Evolutionary conservation across 2,888 invertebrate genomes (phyloP).

Genomic region (Perdita meconis): DNA sequence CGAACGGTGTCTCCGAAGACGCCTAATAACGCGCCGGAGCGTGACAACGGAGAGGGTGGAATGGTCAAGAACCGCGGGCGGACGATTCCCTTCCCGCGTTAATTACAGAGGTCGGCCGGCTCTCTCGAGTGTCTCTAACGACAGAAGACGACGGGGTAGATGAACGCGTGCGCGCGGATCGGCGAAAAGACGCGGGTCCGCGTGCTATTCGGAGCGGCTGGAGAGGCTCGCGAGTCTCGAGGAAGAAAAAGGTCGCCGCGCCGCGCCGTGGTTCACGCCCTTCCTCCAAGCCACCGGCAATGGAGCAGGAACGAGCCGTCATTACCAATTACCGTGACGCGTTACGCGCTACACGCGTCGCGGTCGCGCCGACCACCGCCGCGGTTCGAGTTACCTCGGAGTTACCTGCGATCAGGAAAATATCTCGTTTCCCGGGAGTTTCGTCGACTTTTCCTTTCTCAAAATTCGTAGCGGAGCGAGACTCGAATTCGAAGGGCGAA

Average conservation of each 20-base stretch:
- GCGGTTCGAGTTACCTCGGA: background rate
- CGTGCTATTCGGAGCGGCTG: too few relatives aligned
- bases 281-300: conserved; percentile 52
- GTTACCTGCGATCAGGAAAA: background rate
- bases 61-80: conserved; percentile 2
- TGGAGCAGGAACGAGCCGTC: conserved; percentile 51
- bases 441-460: too few relatives aligned
- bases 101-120: conserved; percentile 21
- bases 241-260: conserved; percentile 4
- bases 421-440: too few relatives aligned
- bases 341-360: conserved; percentile 43
- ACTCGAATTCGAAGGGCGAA: too few relatives aligned
- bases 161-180: conserved; percentile 4
- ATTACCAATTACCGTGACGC: conserved; percentile 65
- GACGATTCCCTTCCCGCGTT: conserved; percentile 12
- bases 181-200: background rate
- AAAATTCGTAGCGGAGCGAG: too few relatives aligned
- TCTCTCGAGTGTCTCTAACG: conserved; percentile 9
- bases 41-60: conserved; percentile 23
- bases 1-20: conserved; percentile 42
- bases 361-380: conserved; percentile 39
- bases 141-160: background rate
- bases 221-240: background rate
- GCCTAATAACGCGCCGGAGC: conserved; percentile 16
- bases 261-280: conserved; percentile 61